Evolutionary conservation across 2,113 vertebrate genomes (phyloP), one percentile per base, ranked within the genome.

Genomic region (Onychostoma macrolepis): DNA sequence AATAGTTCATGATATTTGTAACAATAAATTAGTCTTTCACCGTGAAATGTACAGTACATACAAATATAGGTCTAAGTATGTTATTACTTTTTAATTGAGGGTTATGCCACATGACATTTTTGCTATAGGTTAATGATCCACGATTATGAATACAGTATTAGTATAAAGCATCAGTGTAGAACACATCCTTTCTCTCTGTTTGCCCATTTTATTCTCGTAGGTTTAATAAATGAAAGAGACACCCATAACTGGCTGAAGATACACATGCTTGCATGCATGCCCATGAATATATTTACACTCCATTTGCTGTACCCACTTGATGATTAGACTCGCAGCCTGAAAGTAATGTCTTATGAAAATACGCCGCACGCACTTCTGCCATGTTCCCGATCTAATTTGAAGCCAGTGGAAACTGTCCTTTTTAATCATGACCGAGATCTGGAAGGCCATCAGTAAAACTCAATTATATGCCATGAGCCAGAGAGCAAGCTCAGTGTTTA

Each of bases 331-430:
- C 75, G 56, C 80, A 85, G 69, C 12, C 72, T 74, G 81, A 75
- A 87, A 89, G 69, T 84, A 86, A 82, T 85, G 77, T 85, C 83
- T 85, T 81, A 13, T 86, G 81, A 87, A 90, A 84, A 82, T 83
- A 80, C 24, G 41, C 83, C 12, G 3, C 33, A 61, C 43, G 80
- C 45, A 33, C 81, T 89, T 84, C 84, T 75, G 86, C 85, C 56
- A 86, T 77, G 84, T 90, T 81, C 45, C 30, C 28, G 41, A 77
- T 87, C 82, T 81, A 77, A 83, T 90, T 88, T 85, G 58, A 48
- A 86, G 65, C 63, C 81, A 63, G 74, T 56, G 65, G 72, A 85
- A 84, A 26, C 30, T 85, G 86, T 89, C 67, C 41, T 53, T 84
- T 86, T 85, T 80, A 88, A 91, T 89, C 85, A 89, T 9, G 30